Evolutionary conservation across 2,113 vertebrate species (phyloP).

Genomic region (Rhinopomastus cyanomelas): DNA sequence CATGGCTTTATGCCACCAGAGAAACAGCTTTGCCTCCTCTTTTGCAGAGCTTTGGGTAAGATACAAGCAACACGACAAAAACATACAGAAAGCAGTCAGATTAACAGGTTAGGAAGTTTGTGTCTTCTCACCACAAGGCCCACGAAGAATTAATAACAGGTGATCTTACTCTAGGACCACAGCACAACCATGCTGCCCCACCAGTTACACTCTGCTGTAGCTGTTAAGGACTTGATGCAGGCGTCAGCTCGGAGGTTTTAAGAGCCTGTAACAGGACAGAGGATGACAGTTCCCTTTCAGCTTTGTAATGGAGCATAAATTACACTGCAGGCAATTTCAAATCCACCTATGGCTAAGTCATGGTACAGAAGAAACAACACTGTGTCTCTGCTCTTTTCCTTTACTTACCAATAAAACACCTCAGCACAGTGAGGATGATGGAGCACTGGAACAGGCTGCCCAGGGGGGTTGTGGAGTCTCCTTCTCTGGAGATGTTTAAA

Average conservation of each 20-base stretch:
- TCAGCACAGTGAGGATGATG: no score
- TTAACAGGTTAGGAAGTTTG: not conserved
- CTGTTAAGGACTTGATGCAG: not conserved
- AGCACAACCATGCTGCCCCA: not conserved
- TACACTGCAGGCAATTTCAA: not conserved
- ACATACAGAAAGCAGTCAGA: not conserved
- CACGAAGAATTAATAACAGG: not conserved
- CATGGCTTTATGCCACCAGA: slow-evolving; percentile 96
- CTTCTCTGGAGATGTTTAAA: no score
- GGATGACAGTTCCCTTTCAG: not conserved
- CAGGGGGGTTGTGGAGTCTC: no score
- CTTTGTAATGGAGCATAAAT: not conserved
- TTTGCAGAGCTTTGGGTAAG: slow-evolving; percentile 74
- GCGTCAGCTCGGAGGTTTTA: not conserved
- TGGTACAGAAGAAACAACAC: not conserved
- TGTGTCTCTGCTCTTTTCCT: not conserved
- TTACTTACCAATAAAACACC: not conserved
- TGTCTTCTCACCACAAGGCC: not conserved
- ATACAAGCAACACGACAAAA: not conserved
- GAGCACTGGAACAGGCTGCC: no score
- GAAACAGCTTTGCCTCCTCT: slow-evolving; percentile 94
- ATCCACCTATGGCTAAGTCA: not conserved
- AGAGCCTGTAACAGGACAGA: not conserved
- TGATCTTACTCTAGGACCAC: not conserved
- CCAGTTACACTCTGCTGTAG: not conserved